Base-by-base conservation (phyloP, 2,888 invertebrate genomes). In the Perizoma flavofasciatum region DNA sequence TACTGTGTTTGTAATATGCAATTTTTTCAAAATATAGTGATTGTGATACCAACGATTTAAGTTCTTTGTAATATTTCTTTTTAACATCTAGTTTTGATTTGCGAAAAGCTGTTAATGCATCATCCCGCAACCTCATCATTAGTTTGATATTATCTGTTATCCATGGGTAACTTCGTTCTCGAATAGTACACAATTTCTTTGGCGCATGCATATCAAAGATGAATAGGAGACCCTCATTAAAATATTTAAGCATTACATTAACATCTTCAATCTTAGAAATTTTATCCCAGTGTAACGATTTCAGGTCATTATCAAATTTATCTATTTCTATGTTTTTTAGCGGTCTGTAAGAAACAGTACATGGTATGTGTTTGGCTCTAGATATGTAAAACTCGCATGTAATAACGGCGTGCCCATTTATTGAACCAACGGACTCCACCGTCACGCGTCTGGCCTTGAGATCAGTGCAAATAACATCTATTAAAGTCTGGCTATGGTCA, bases 141-240 rank as follows among this genome's bases (percentile, higher is more conserved):
- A 56, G 34, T 10, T 43, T 56, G 5, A 55, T 40, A 10, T 47
- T 55, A 9, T 55, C 48, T 4, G 55, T 55, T 7, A 55, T 32
- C 55, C 48, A 55, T 3, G 55, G 55, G n/a, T 48, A 35, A 7
- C 40, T 40, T 5, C 32, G 33, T 9, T 48, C 33, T 43, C 9
- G 48, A 5, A 55, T 55, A 10, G 40, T 9, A 43, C 5, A 9
- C 2, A 8, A 41, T 32, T 48, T 48, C 2, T 48, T 22, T 5
- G 48, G 55, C 5, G 49, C 48, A 34, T 55, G 48, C 4, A 34
- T 7, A 44, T 55, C 44, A 35, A 44, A 55, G 8, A 55, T 22
- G 4, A 34, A 34, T 34, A 43, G 9, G 7, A 55, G 6, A 6
- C 9, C 1, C 0, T 22, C 6, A 11, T 35, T 43, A 35, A 37